Conservation (phyloP, 2,797 vertebrate species). For the Ceryle rudis region DNA sequence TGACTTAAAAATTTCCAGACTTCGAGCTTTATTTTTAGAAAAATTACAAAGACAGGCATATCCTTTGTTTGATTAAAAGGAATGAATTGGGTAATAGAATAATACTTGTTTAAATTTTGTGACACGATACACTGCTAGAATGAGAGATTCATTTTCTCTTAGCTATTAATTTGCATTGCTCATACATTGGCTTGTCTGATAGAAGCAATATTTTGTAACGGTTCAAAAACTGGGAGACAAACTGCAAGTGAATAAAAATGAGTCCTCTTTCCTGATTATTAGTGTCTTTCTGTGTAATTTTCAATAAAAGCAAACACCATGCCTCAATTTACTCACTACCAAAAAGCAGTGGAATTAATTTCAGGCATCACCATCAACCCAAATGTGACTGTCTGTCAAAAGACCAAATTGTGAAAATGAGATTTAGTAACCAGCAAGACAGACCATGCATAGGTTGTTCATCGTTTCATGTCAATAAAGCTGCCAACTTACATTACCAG, state of each 20-base stretch:
- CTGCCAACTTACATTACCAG: neutral
- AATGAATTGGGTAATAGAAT: neutral
- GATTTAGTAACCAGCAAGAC: neutral
- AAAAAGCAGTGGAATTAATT: neutral
- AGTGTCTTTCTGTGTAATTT: neutral
- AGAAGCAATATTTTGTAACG: neutral
- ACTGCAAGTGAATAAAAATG: neutral
- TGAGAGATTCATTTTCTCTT: neutral
- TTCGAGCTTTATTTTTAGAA: slow-evolving; percentile 12
- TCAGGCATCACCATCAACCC: neutral
- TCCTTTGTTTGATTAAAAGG: neutral
- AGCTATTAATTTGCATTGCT: neutral
- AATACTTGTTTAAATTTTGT: neutral
- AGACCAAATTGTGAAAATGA: neutral
- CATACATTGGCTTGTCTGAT: neutral
- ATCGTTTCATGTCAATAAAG: neutral
- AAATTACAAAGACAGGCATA: neutral
- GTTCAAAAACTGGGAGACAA: neutral
- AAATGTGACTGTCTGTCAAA: neutral
- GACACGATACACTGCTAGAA: neutral
- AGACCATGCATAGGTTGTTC: neutral
- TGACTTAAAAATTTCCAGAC: neutral
- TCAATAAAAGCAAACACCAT: neutral
- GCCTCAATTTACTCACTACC: neutral
- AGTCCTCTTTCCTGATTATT: neutral